phyloP scores from a whole-genome alignment of 2,113 vertebrate genomes.

The Andinoacara biseriatus region DNA sequence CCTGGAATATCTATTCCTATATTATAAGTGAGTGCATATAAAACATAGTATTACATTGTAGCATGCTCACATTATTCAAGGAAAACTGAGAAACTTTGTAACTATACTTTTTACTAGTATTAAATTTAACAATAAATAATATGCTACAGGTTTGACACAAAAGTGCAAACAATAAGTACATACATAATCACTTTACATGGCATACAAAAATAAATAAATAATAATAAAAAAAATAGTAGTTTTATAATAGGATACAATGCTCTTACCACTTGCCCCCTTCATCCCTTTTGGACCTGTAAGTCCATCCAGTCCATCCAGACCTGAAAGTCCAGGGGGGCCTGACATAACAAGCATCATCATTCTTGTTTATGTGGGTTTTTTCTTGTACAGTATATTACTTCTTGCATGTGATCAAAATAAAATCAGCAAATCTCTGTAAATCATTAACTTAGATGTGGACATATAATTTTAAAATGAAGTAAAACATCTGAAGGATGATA shows the following conservation, averaged over 20 bases:
- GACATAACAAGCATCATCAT: background rate
- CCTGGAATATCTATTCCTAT: constrained; percentile 42
- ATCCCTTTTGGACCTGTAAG: constrained; percentile 66
- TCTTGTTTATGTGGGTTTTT: background rate
- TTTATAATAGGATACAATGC: background rate
- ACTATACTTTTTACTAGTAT: background rate
- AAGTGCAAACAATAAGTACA: background rate
- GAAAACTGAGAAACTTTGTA: background rate
- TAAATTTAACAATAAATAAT: background rate
- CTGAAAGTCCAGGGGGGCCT: constrained; percentile 62
- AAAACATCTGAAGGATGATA: background rate
- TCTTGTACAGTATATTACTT: background rate
- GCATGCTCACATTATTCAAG: background rate
- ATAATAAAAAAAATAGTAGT: too few relatives aligned
- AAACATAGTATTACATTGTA: background rate
- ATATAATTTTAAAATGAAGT: background rate
- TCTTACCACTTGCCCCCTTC: constrained; percentile 60
- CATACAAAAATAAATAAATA: background rate
- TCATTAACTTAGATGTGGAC: background rate
- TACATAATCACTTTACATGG: background rate
- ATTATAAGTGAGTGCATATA: background rate
- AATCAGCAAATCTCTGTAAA: too few relatives aligned
- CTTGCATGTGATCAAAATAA: background rate
- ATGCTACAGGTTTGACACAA: background rate
- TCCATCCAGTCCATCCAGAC: constrained; percentile 69